Base-by-base conservation (phyloP, 2,113 vertebrate genomes). In the Proteles cristata region DNA sequence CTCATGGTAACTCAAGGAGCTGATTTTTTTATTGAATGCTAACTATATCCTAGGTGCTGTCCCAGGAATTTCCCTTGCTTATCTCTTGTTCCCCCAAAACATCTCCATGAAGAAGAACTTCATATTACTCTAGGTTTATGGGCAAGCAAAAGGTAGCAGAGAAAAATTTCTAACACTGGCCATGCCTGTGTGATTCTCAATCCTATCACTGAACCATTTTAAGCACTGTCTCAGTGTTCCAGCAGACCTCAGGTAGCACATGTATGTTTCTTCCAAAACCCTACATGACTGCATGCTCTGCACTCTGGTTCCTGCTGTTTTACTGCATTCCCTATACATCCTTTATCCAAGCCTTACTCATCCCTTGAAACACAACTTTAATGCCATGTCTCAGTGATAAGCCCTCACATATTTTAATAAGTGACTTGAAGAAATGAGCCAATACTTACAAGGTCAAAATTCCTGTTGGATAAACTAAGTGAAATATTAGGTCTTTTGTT, bases 221-320 rank as follows among this genome's bases (percentile, higher is more conserved):
- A 90, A 3, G 26, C 10, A 21, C 26, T 55, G 31, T 55, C n/a
- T 74, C n/a, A 5, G 69, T 50, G 43, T 83, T 81, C 5, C n/a
- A n/a, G 28, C 12, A 35, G 17, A 14, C 28, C 48, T 69, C 55
- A 63, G 15, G 79, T 35, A 91, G 55, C 48, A 80, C 25, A 45
- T 17, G 12, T 43, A 84, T 69, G 63, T 73, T 90, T 92, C 58
- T 91, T 88, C 87, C 84, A 96, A 92, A 16, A 81, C 63, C 48
- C 39, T 79, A 55, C 63, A 50, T 28, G 31, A 93, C 1, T 76
- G 19, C n/a, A 87, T 17, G 39, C 45, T 81, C 77, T 86, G 84
- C 43, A 74, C 88, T 48, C 39, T 84, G 48, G 33, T 50, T 79
- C 71, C 48, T 23, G n/a, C 31, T 76, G 25, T 50, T 69, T 71